Conservation (phyloP, 35 echinoderm and acorn worm species). For the Anneissia japonica region DNA sequence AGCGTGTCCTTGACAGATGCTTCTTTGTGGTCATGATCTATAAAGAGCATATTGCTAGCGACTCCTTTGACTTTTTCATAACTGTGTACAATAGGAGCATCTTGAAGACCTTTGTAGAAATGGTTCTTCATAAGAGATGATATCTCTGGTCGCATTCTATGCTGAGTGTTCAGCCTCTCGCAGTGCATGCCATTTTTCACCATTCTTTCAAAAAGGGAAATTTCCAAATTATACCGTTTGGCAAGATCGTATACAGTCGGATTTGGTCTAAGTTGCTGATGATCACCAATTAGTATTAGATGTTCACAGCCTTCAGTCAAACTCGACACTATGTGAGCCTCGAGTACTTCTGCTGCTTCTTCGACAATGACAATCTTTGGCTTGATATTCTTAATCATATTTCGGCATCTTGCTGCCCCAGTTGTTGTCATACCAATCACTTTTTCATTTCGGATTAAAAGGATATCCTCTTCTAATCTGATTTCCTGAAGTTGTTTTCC, state of each 20-base stretch:
- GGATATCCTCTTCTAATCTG: conserved; percentile 1
- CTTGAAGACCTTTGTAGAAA: conserved; percentile 57
- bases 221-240: conserved; percentile 20
- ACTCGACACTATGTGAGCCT: conserved; percentile 25
- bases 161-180: conserved; percentile 13
- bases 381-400: conserved; percentile 20
- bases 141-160: conserved; percentile 52
- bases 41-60: conserved; percentile 58
- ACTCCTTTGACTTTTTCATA: conserved; percentile 52
- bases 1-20: conserved; percentile 39
- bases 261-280: conserved; percentile 46
- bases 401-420: conserved; percentile 29
- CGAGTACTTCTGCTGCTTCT: conserved; percentile 50
- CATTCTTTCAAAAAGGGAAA: conserved; percentile 53
- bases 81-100: conserved; percentile 42
- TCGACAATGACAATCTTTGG: conserved; percentile 47
- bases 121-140: conserved; percentile 49
- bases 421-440: conserved; percentile 60
- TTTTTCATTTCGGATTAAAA: background rate
- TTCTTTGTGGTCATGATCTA: conserved; percentile 56
- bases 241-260: conserved; percentile 38
- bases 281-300: conserved; percentile 55
- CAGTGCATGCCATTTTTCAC: conserved; percentile 21
- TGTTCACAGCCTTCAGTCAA: conserved; percentile 46
- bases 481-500: conserved; percentile 18